phyloP scores from a whole-genome alignment of 1,140 invertebrate genomes.

The Papilio polytes region DNA sequence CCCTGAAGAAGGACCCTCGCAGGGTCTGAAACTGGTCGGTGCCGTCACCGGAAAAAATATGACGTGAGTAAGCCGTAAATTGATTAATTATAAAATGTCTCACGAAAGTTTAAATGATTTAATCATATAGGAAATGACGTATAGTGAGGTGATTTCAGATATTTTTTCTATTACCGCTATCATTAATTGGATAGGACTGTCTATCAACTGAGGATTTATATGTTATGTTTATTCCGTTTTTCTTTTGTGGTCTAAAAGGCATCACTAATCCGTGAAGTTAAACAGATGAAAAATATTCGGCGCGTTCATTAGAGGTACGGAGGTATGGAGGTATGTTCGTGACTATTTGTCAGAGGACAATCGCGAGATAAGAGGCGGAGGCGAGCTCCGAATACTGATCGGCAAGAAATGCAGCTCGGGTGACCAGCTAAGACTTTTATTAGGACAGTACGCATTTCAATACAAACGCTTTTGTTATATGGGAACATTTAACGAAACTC shows the following conservation, averaged over 20 bases:
- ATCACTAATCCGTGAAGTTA: slow-evolving; percentile 34
- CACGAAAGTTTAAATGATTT: too few relatives aligned
- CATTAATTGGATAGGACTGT: too few relatives aligned
- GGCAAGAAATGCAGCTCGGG: slow-evolving; percentile 31
- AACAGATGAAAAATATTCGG: slow-evolving; percentile 40
- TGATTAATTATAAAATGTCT: too few relatives aligned
- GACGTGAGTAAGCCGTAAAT: too few relatives aligned
- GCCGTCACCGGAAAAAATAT: too few relatives aligned
- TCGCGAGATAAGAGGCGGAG: slow-evolving; percentile 41
- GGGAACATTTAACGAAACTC: background rate
- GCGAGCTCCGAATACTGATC: slow-evolving; percentile 45
- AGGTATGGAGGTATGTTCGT: slow-evolving; percentile 24
- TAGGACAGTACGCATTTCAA: background rate
- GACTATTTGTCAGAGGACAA: slow-evolving; percentile 45
- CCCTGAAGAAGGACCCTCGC: too few relatives aligned
- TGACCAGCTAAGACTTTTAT: background rate
- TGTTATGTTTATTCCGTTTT: background rate
- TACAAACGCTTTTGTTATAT: background rate
- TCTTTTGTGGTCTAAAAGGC: background rate
- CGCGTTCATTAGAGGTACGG: slow-evolving; percentile 36
- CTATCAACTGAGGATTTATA: too few relatives aligned
- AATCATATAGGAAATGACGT: too few relatives aligned
- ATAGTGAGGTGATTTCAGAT: too few relatives aligned
- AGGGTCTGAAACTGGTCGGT: too few relatives aligned
- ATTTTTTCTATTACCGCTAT: too few relatives aligned